Evolutionary conservation across 1,140 invertebrate species (phyloP), one percentile per base, ranked within the genome.

Genomic region (Colletes latitarsis): DNA sequence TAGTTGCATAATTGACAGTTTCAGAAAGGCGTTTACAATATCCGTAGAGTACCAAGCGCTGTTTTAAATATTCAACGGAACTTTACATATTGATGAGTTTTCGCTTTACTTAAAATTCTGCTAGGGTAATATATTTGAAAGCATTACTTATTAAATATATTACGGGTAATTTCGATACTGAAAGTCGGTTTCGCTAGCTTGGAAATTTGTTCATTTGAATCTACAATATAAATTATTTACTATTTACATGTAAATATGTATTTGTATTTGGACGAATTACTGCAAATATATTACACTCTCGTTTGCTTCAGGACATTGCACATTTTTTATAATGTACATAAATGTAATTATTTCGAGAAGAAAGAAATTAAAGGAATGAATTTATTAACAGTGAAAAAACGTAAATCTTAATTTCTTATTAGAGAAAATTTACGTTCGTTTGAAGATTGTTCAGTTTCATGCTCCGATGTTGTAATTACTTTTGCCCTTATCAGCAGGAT

Each of bases 401-500:
- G 19, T 55, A 39, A 19, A 15, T 52, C 6, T 30, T 30, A 30
- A 0, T 30, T 30, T 30, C 30, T 30, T 30, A 30, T 30, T 30
- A 30, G 2, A 30, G 30, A 41, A 78, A 41, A 68, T 79, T 75
- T 64, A 80, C 43, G 19, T 41, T 60, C 43, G 55, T 60, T 77
- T 41, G 41, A 39, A 67, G 63, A 70, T 69, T 69, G 43, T 53
- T 69, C 63, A 46, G 30, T 69, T 4, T 76, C 60, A 71, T 57
- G 57, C 19, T 30, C 39, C 41, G 53, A 83, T 80, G 67, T 84
- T 15, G 64, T 82, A 86, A 82, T 79, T 78, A 73, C 70, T 82
- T 82, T 78, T 46, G 17, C 39, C 10, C 46, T 70, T 70, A 81
- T 58, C 74, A 66, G 53, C 15, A 6, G 17, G 58, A 10, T 41